Conservation (phyloP, 2,888 invertebrate species). For the Xylota sylvarum region DNA sequence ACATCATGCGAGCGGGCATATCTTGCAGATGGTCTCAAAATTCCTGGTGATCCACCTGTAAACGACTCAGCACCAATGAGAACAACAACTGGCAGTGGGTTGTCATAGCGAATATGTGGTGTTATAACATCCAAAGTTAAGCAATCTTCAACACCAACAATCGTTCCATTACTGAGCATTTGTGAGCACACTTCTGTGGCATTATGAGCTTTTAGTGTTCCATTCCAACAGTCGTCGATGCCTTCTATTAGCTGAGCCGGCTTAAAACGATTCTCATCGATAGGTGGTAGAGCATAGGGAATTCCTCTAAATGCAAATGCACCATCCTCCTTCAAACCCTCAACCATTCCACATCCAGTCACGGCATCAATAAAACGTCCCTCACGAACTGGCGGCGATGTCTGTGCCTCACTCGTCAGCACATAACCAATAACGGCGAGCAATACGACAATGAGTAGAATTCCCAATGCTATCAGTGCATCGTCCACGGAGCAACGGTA, state of each 20-base stretch:
- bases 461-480: conserved; percentile 86
- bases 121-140: conserved; percentile 93
- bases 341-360: conserved; percentile 91
- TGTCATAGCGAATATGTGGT: conserved; percentile 91
- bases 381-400: conserved; percentile 88
- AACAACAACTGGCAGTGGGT: conserved; percentile 93
- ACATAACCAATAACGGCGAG: conserved; percentile 88
- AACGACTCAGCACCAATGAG: conserved; percentile 92
- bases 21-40: conserved; percentile 90
- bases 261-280: conserved; percentile 89
- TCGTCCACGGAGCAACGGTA: conserved; percentile 89
- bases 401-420: conserved; percentile 86
- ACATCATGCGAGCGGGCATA: conserved; percentile 92
- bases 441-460: conserved; percentile 87
- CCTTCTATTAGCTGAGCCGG: conserved; percentile 89
- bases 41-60: conserved; percentile 91
- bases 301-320: conserved; percentile 93
- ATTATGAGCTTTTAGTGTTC: conserved; percentile 89
- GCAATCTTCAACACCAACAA: conserved; percentile 92
- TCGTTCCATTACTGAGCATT: conserved; percentile 88
- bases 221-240: conserved; percentile 92
- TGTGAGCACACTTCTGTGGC: conserved; percentile 90
- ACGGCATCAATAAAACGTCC: conserved; percentile 90
- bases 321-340: conserved; percentile 92
- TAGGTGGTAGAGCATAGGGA: conserved; percentile 92